phyloP scores from a whole-genome alignment of 35 echinoderm and acorn worm genomes.

The Ophioderma brevispina region DNA sequence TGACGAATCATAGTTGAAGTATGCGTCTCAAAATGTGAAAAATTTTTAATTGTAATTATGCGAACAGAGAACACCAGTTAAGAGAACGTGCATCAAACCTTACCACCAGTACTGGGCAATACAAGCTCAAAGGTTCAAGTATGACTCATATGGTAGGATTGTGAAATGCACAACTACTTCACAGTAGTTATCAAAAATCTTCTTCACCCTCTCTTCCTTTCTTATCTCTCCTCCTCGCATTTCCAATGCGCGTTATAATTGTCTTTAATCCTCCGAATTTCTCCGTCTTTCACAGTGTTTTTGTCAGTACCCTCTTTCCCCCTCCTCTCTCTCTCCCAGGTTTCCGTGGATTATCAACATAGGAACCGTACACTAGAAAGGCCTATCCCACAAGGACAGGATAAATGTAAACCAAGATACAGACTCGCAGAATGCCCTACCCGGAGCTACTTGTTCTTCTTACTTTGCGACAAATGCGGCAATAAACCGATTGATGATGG shows the following conservation, averaged over 20 bases:
- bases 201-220: no score
- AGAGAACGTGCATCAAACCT: conserved; percentile 94
- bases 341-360: not conserved
- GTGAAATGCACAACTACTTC: not conserved
- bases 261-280: not conserved
- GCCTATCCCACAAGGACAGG: not conserved
- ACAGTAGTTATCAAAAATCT: no score
- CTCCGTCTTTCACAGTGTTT: no score
- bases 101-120: conserved; percentile 92
- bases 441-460: not conserved
- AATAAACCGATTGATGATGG: not conserved
- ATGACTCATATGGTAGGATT: conserved; percentile 86
- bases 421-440: not conserved
- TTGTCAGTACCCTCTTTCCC: no score
- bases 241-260: no score
- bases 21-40: no score
- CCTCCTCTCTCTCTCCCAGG: no score
- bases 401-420: not conserved
- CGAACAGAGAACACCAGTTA: conserved; percentile 93
- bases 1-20: no score
- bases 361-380: not conserved
- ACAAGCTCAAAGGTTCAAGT: conserved; percentile 96
- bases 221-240: no score
- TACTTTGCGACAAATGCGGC: not conserved
- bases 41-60: no score